These are phyloP conservation scores for Cepaea hortensis DNA, from an alignment of 2,888 invertebrate genomes.

Conservation along the genomic window DNA sequence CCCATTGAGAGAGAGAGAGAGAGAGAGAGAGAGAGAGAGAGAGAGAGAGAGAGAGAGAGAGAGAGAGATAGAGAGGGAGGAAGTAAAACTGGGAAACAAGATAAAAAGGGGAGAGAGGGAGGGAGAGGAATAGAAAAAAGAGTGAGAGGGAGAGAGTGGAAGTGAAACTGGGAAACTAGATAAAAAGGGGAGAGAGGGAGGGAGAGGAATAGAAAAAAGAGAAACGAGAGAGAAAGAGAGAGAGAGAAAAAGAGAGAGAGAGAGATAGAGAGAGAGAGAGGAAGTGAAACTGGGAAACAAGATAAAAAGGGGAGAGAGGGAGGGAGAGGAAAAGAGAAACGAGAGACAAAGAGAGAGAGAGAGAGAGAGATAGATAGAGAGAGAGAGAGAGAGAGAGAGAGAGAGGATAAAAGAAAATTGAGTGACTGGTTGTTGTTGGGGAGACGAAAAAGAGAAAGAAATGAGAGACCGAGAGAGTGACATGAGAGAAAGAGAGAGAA, in stretches of 20 bases:
- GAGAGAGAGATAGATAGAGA: background rate
- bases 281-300: background rate
- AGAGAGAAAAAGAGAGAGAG: background rate
- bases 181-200: background rate
- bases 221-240: background rate
- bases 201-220: background rate
- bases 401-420: background rate
- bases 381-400: background rate
- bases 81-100: no score
- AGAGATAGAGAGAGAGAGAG: background rate
- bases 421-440: background rate
- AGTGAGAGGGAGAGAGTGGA: no score
- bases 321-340: constrained; percentile 14
- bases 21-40: no score
- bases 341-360: background rate
- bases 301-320: background rate
- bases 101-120: no score
- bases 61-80: no score
- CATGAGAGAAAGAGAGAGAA: no score
- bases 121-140: no score
- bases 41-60: no score
- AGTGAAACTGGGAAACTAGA: no score
- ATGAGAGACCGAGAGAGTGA: background rate
- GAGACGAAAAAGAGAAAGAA: no score
- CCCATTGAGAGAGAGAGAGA: no score